These are phyloP conservation scores for Sternarchorhynchus goeldii DNA, from an alignment of 2,797 vertebrate genomes.

Conservation along the genomic window DNA sequence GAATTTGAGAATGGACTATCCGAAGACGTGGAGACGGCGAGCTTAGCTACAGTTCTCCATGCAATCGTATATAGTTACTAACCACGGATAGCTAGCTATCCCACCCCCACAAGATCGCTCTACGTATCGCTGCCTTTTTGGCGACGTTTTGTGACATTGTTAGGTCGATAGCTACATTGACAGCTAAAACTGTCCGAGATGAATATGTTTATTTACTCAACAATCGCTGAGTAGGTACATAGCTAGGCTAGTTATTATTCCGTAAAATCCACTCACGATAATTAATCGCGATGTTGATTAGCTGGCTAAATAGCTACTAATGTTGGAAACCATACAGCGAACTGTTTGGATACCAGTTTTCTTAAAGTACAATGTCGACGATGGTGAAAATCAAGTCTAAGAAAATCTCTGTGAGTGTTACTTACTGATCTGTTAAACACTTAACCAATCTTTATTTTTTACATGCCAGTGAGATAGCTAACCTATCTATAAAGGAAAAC, in stretches of 20 bases:
- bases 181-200: background rate
- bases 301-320: background rate
- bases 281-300: background rate
- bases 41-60: too few species aligned
- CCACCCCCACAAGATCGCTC: background rate
- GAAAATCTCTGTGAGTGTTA: slow-evolving; percentile 41
- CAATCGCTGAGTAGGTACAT: too few species aligned
- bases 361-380: background rate
- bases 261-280: background rate
- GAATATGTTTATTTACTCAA: background rate
- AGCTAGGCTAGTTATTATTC: too few species aligned
- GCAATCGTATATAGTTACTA: too few species aligned
- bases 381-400: slow-evolving; percentile 48
- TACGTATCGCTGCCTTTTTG: background rate
- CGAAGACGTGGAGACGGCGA: background rate
- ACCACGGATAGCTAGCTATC: background rate
- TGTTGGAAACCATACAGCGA: background rate
- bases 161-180: background rate
- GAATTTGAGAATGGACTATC: slow-evolving; percentile 1
- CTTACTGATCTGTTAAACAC: background rate
- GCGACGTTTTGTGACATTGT: background rate
- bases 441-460: background rate
- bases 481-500: too few species aligned
- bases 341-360: background rate
- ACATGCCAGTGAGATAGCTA: background rate